Conservation (phyloP, 2,888 invertebrate species). For the Fragum sueziense region DNA sequence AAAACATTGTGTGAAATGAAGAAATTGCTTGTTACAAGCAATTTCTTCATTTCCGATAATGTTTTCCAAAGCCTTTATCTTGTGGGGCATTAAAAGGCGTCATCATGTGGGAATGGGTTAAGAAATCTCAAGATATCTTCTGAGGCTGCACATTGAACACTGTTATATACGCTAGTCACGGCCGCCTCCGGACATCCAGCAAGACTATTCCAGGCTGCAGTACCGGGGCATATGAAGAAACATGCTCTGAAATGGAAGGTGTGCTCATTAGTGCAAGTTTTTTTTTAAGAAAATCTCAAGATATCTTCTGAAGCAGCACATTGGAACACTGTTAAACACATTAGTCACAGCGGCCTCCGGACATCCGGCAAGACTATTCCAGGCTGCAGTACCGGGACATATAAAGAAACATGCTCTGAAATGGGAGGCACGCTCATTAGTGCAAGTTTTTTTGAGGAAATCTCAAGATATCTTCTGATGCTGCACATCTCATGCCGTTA, state of each 20-base stretch:
- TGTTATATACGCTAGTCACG: slow-evolving; percentile 85
- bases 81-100: no score
- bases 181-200: slow-evolving; percentile 86
- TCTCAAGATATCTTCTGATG: slow-evolving; percentile 84
- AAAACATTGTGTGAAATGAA: no score
- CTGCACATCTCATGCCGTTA: slow-evolving; percentile 84
- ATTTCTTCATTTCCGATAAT: no score
- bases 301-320: slow-evolving; percentile 84
- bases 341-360: slow-evolving; percentile 86
- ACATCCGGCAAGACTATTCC: slow-evolving; percentile 86
- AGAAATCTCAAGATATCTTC: no score
- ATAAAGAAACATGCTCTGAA: slow-evolving; percentile 83
- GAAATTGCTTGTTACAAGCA: no score
- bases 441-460: no score
- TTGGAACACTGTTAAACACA: slow-evolving; percentile 84
- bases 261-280: no score
- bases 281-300: no score
- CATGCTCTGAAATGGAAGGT: slow-evolving; percentile 80
- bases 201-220: slow-evolving; percentile 86
- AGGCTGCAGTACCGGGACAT: slow-evolving; percentile 86
- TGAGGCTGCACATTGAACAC: slow-evolving; percentile 84
- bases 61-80: no score
- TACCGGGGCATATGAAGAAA: slow-evolving; percentile 85
- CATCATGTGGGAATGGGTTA: no score
- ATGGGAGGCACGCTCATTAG: no score